These are phyloP conservation scores for Amniataba percoides DNA, from an alignment of 2,797 vertebrate species.

Conservation along the genomic window DNA sequence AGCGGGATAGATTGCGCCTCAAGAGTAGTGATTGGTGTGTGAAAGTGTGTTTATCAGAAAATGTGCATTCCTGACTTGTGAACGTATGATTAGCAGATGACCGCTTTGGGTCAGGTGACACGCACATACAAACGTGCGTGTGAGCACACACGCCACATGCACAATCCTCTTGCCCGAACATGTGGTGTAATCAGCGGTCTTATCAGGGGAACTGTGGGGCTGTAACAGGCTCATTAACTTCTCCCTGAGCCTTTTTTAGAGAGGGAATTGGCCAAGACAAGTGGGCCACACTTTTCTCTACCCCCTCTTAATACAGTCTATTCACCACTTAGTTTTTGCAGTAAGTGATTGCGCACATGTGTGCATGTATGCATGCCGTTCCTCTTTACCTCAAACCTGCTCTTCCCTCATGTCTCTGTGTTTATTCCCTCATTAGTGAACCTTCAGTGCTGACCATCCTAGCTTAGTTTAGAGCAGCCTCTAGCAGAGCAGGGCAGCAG, in stretches of 20 bases:
- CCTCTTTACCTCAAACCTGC: constrained; percentile 42
- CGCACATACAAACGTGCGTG: constrained; percentile 26
- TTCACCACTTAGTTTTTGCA: constrained; percentile 31
- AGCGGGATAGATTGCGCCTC: constrained; percentile 54
- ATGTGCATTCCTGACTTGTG: constrained; percentile 60
- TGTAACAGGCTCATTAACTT: constrained; percentile 80
- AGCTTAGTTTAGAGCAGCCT: constrained; percentile 49
- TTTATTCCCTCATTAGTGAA: constrained; percentile 67
- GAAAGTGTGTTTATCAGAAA: constrained; percentile 53
- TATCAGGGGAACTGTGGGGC: constrained; percentile 66
- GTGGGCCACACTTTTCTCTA: constrained; percentile 53
- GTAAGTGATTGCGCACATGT: constrained; percentile 50
- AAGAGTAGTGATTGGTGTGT: constrained; percentile 50
- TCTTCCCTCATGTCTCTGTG: constrained; percentile 44
- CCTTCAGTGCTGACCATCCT: constrained; percentile 44
- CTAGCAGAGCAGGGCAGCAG: constrained; percentile 61
- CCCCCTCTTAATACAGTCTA: constrained; percentile 42
- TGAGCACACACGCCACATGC: constrained; percentile 30
- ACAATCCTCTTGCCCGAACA: constrained; percentile 60
- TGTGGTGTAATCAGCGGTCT: constrained; percentile 74
- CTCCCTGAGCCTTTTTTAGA: constrained; percentile 66
- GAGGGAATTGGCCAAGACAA: constrained; percentile 63
- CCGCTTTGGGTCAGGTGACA: constrained; percentile 72
- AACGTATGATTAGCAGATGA: constrained; percentile 69
- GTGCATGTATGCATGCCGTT: constrained; percentile 30